phyloP scores from a whole-genome alignment of 2,797 vertebrate genomes.

The Lates japonicus region DNA sequence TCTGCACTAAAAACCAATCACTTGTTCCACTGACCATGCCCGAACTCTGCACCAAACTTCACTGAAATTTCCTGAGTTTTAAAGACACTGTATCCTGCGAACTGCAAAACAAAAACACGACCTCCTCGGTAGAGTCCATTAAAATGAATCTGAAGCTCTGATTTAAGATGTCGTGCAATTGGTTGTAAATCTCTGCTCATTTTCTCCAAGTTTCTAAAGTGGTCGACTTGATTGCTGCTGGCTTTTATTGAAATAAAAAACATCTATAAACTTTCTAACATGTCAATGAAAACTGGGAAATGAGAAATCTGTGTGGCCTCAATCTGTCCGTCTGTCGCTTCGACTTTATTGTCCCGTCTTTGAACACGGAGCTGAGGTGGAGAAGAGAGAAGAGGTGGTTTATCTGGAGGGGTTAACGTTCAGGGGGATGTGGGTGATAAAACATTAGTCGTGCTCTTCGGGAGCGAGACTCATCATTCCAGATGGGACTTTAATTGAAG shows the following conservation, averaged over 20 bases:
- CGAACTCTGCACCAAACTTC: neutral
- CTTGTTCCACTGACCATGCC: neutral
- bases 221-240: conserved; percentile 34
- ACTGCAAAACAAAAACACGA: conserved; percentile 4
- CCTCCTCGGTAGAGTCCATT: neutral
- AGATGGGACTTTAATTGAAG: conserved; percentile 17
- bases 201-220: conserved; percentile 60
- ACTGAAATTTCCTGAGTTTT: neutral
- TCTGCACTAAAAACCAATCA: neutral
- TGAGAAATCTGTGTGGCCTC: conserved; percentile 69
- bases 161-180: conserved; percentile 28
- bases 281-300: conserved; percentile 73
- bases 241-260: conserved; percentile 48
- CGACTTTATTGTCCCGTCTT: conserved; percentile 35
- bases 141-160: conserved; percentile 23
- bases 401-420: conserved; percentile 1
- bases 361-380: conserved; percentile 34
- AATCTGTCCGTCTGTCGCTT: conserved; percentile 6
- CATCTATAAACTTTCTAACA: conserved; percentile 63
- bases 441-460: neutral
- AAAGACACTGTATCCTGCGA: neutral
- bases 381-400: neutral
- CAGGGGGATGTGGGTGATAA: conserved; percentile 16
- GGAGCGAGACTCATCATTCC: no score
- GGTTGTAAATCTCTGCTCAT: conserved; percentile 44